phyloP scores from a whole-genome alignment of 2,888 invertebrate genomes.

The Hypolimnas misippus region DNA sequence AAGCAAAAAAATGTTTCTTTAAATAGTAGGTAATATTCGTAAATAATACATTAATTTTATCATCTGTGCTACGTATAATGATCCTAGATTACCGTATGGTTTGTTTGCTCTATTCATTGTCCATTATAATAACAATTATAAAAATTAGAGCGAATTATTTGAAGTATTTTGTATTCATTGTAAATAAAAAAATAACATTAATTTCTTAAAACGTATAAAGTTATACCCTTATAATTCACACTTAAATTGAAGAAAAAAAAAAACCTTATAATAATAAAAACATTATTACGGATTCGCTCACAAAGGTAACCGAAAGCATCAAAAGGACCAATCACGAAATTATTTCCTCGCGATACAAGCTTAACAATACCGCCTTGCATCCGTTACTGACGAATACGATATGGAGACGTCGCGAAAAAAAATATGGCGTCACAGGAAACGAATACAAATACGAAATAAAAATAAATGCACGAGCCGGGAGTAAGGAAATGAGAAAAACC shows the following conservation, averaged over 20 bases:
- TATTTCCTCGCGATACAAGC: slow-evolving; percentile 40
- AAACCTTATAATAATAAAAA: not conserved
- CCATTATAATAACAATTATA: too few species aligned
- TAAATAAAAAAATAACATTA: too few species aligned
- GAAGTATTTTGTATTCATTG: too few species aligned
- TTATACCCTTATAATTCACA: too few species aligned
- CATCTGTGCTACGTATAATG: too few species aligned
- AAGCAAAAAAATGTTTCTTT: too few species aligned
- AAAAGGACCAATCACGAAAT: slow-evolving; percentile 42
- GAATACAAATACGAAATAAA: slow-evolving; percentile 81
- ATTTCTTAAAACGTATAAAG: not conserved
- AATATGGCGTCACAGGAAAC: slow-evolving; percentile 76
- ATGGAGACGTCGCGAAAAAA: slow-evolving; percentile 69
- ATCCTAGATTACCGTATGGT: too few species aligned
- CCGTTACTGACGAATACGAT: slow-evolving; percentile 44
- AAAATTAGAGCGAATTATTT: too few species aligned
- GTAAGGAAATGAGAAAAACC: slow-evolving; percentile 50
- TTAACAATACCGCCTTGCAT: slow-evolving; percentile 40
- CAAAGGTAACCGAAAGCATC: slow-evolving; percentile 17
- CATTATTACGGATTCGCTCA: not conserved
- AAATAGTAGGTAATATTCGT: too few species aligned
- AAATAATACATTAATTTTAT: too few species aligned
- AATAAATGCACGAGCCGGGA: slow-evolving; percentile 72
- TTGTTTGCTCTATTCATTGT: too few species aligned
- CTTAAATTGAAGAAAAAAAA: not conserved